Evolutionary conservation across 2,888 invertebrate genomes (phyloP).

Genomic region (Panzeria rudis): DNA sequence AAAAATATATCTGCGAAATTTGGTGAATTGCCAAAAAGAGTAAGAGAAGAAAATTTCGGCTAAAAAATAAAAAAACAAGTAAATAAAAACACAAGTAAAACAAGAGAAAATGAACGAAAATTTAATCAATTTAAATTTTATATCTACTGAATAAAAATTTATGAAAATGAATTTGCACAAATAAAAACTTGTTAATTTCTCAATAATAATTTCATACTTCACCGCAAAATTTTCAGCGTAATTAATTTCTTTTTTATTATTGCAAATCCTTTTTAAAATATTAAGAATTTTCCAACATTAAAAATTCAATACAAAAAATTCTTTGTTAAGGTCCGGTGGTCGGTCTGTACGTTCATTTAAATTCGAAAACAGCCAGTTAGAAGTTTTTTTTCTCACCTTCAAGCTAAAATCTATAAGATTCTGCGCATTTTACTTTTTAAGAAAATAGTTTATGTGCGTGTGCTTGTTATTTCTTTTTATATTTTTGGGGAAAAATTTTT

Average conservation of each 20-base stretch:
- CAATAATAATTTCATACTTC: background rate
- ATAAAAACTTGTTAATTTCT: background rate
- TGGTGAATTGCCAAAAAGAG: slow-evolving; percentile 64
- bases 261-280: background rate
- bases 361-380: too few relatives aligned
- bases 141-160: background rate
- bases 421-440: slow-evolving; percentile 48
- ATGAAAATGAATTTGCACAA: background rate
- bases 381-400: background rate
- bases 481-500: slow-evolving; percentile 59
- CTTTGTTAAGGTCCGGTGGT: background rate
- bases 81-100: slow-evolving; percentile 1
- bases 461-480: slow-evolving; percentile 7
- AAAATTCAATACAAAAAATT: background rate
- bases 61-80: background rate
- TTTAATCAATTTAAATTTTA: background rate
- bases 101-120: background rate
- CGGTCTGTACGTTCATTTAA: background rate
- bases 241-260: background rate
- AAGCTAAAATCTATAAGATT: slow-evolving; percentile 23
- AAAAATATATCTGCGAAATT: slow-evolving; percentile 23
- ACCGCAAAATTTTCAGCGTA: background rate
- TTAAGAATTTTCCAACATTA: background rate
- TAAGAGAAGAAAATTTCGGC: slow-evolving; percentile 20
- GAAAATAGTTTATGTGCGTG: slow-evolving; percentile 21